A percentile compares a stretch with the other conserved stretches of the same genome.
Evolutionary conservation across 2,797 vertebrate species (phyloP).

Genomic region (Neosilurus mollespiculum): DNA sequence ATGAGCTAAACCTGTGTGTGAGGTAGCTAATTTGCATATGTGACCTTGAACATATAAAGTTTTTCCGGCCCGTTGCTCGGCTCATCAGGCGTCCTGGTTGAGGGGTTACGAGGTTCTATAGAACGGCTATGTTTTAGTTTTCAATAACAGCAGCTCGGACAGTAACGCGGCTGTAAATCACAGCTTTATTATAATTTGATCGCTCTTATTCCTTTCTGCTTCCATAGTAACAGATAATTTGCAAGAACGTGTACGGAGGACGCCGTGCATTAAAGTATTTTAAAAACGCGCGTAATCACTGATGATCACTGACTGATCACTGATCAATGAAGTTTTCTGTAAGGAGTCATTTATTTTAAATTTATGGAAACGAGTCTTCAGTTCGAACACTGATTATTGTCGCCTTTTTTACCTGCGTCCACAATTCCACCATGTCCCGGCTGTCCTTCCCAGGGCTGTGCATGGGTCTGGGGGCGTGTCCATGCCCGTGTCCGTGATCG

Average conservation of each 20-base stretch:
- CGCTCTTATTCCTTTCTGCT: background rate
- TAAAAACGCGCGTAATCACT: background rate
- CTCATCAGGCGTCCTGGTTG: no score
- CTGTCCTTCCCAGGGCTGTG: conserved; percentile 56
- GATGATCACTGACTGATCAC: no score
- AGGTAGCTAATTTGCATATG: no score
- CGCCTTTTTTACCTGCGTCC: conserved; percentile 79
- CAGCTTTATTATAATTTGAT: background rate
- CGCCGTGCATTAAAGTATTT: background rate
- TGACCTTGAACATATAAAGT: no score
- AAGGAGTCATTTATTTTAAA: background rate
- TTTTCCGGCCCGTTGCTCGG: no score
- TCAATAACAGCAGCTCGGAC: background rate
- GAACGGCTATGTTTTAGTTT: background rate
- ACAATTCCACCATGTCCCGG: conserved; percentile 78
- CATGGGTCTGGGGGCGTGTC: conserved; percentile 51
- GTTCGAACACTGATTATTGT: background rate
- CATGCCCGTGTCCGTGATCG: conserved; percentile 52
- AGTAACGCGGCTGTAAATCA: background rate
- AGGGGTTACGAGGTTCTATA: no score
- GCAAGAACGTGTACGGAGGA: background rate
- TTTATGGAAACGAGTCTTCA: conserved; percentile 1
- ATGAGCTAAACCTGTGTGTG: no score
- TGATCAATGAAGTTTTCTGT: background rate
- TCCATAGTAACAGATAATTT: background rate